Base-by-base conservation (phyloP, 1,140 invertebrate genomes). In the Nephila pilipes region DNA sequence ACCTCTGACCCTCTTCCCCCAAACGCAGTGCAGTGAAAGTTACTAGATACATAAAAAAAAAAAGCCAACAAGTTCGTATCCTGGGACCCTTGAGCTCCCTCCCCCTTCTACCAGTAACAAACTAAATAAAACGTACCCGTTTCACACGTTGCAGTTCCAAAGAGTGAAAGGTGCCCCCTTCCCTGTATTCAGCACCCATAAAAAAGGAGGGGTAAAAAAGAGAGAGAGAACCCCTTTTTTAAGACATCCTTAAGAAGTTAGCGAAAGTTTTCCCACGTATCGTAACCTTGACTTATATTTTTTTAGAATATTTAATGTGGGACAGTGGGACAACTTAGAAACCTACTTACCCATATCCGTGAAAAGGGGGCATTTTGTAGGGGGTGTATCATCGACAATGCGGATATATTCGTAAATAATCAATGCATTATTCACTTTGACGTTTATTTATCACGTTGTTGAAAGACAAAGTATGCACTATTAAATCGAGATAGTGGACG, bases 271-370 rank as follows among this genome's bases (percentile, higher is more conserved):
- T 92, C 90, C 90, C 90, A 92, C 90, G 90, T 69, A 55, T 32
- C 25, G 6, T 69, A 92, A 92, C 90, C 90, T 92, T 92, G 90
- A 92, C 90, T 92, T 65, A 92, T 20, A 92, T 92, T 69, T 69
- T 25, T 79, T 32, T 80, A 46, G 79, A 81, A 91, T 58, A 57
- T 60, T 12, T 36, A 38, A 92, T 92, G 58, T 92, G 36, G 90
- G 90, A 92, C 63, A 92, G 81, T 85, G 81, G 90, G 79, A 60
- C 90, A 83, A 22, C 60, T 85, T 57, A 92, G 90, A 69, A 85
- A 92, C 90, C 90, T 85, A 92, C 58, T 92, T 92, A 92, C 90
- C 90, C 81, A 92, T 85, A 92, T 92, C 38, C 36, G 54, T 83
- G 80, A 83, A 83, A 32, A 46, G 80, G 80, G 80, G 80, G 80